Conservation (phyloP, 2,113 vertebrate species). For the Tychaedon coryphoeus region DNA sequence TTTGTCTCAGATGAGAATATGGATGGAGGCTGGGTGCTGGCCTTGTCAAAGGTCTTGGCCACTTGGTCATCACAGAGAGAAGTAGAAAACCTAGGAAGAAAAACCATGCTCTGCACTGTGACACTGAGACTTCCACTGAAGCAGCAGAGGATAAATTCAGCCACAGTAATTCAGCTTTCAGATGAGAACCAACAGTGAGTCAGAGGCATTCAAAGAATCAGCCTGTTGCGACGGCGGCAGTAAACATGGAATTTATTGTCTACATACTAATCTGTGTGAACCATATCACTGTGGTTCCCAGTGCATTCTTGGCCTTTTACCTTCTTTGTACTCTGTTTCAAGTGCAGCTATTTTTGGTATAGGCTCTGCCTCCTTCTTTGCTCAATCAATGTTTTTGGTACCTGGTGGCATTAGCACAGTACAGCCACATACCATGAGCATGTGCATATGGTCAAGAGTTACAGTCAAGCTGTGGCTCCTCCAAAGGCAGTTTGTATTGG, state of each 20-base stretch:
- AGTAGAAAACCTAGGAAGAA: not conserved
- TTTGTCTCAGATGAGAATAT: not conserved
- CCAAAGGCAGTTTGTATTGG: not conserved
- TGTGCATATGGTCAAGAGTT: not conserved
- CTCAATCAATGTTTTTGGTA: not conserved
- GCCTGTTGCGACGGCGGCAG: not conserved
- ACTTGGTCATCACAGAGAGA: not conserved
- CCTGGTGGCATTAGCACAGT: not conserved
- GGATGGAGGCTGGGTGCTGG: not conserved
- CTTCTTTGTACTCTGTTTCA: not conserved
- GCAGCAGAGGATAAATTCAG: not conserved
- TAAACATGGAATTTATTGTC: conserved; percentile 19
- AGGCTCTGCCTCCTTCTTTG: not conserved
- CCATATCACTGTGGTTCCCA: not conserved
- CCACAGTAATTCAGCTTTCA: not conserved
- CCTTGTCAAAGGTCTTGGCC: not conserved
- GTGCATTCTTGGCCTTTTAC: not conserved
- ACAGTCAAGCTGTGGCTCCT: not conserved
- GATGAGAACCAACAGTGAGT: not conserved
- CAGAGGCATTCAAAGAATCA: conserved; percentile 9
- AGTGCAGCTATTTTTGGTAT: not conserved
- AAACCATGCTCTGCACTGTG: not conserved
- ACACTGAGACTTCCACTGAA: not conserved
- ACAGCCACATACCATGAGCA: not conserved
- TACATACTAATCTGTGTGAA: not conserved